Evolutionary conservation across 2,888 invertebrate species (phyloP).

Genomic region (Ennomos quercinarius): DNA sequence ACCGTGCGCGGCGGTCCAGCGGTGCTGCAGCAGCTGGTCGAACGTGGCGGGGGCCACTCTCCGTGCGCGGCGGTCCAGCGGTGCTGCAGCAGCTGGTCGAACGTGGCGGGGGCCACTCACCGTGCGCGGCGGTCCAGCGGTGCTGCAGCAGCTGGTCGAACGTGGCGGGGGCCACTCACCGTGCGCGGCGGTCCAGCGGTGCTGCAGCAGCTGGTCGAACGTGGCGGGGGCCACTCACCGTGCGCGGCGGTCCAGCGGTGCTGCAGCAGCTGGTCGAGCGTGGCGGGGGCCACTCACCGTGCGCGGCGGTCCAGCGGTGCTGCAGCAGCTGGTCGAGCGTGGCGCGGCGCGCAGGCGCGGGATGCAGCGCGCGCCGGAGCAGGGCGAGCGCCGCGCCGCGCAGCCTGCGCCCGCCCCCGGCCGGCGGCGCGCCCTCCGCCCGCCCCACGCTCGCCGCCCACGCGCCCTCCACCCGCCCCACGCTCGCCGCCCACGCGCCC

Average conservation of each 20-base stretch:
- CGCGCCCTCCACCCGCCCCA: slow-evolving; percentile 47
- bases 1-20: too few relatives aligned
- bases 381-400: slow-evolving; percentile 89
- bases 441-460: slow-evolving; percentile 66
- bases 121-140: too few relatives aligned
- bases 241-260: slow-evolving; percentile 75
- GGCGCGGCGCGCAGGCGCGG: slow-evolving; percentile 88
- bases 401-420: slow-evolving; percentile 74
- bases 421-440: slow-evolving; percentile 50
- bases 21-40: too few relatives aligned
- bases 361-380: slow-evolving; percentile 90
- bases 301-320: slow-evolving; percentile 75
- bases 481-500: slow-evolving; percentile 74
- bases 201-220: too few relatives aligned
- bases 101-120: too few relatives aligned
- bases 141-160: too few relatives aligned
- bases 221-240: slow-evolving; percentile 31
- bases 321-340: slow-evolving; percentile 88
- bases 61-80: too few relatives aligned
- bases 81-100: too few relatives aligned
- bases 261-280: slow-evolving; percentile 54
- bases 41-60: too few relatives aligned
- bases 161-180: too few relatives aligned
- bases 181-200: too few relatives aligned
- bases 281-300: slow-evolving; percentile 29